Conservation (phyloP, 2,888 invertebrate species). For the Cheilosia grossa region DNA sequence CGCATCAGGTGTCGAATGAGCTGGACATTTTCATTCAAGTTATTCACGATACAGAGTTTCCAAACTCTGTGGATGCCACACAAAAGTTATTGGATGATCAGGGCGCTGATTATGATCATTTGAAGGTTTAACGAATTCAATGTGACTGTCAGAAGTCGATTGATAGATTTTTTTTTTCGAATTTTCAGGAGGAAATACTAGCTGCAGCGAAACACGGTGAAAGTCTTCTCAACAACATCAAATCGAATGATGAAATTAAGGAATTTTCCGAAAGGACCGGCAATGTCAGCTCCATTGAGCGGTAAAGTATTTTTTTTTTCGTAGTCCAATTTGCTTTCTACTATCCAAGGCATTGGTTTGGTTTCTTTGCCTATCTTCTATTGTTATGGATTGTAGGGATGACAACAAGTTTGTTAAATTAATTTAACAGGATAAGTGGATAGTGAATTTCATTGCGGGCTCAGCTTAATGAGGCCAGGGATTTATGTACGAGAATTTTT, state of each 20-base stretch:
- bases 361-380: conserved; percentile 69
- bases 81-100: conserved; percentile 93
- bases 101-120: conserved; percentile 86
- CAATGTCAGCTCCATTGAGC: conserved; percentile 96
- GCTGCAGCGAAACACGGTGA: conserved; percentile 95
- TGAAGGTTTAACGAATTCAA: conserved; percentile 78
- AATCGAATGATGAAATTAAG: conserved; percentile 85
- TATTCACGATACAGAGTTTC: conserved; percentile 96
- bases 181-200: conserved; percentile 89
- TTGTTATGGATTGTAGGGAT: conserved; percentile 46
- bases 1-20: conserved; percentile 94
- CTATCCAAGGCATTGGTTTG: conserved; percentile 67
- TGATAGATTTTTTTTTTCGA: conserved; percentile 61
- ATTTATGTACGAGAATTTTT: too few species aligned
- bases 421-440: neutral
- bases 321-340: conserved; percentile 58
- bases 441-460: neutral
- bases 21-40: conserved; percentile 94
- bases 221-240: conserved; percentile 90
- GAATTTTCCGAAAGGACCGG: conserved; percentile 89
- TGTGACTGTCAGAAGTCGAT: neutral
- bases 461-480: neutral
- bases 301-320: conserved; percentile 84
- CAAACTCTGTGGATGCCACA: conserved; percentile 96
- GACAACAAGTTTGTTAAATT: conserved; percentile 46